A percentile compares a stretch with the other conserved stretches of the same genome.
Evolutionary conservation across 2,888 invertebrate genomes (phyloP).

Genomic region (Leuctra nigra): DNA sequence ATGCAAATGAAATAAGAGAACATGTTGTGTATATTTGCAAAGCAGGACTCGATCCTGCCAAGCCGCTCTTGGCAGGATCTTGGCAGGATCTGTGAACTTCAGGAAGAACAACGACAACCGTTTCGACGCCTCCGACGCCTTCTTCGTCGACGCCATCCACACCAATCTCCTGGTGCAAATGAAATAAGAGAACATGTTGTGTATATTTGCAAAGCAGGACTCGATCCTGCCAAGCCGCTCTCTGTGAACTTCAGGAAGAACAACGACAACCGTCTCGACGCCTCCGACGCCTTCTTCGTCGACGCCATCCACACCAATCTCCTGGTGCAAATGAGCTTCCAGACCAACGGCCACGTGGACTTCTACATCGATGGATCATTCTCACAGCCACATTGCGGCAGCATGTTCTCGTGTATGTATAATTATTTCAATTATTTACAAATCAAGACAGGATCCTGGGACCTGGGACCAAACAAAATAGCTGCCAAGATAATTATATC

Average conservation of each 20-base stretch:
- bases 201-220: too few relatives aligned
- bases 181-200: too few relatives aligned
- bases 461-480: too few relatives aligned
- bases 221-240: conserved; percentile 63
- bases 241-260: conserved; percentile 40
- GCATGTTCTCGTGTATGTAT: too few relatives aligned
- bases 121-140: conserved; percentile 50
- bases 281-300: conserved; percentile 52
- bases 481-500: too few relatives aligned
- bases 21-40: too few relatives aligned
- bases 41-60: conserved; percentile 52
- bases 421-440: too few relatives aligned
- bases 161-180: conserved; percentile 52
- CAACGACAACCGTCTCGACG: conserved; percentile 44
- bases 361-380: conserved; percentile 53
- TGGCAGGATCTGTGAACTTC: conserved; percentile 45
- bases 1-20: too few relatives aligned
- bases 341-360: conserved; percentile 47
- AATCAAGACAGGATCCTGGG: too few relatives aligned
- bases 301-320: conserved; percentile 59
- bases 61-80: too few relatives aligned
- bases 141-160: conserved; percentile 57
- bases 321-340: conserved; percentile 48
- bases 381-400: conserved; percentile 51
- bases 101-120: conserved; percentile 37